phyloP scores from a whole-genome alignment of 2,797 vertebrate species.

The Oryzias dopingdopingensis region DNA sequence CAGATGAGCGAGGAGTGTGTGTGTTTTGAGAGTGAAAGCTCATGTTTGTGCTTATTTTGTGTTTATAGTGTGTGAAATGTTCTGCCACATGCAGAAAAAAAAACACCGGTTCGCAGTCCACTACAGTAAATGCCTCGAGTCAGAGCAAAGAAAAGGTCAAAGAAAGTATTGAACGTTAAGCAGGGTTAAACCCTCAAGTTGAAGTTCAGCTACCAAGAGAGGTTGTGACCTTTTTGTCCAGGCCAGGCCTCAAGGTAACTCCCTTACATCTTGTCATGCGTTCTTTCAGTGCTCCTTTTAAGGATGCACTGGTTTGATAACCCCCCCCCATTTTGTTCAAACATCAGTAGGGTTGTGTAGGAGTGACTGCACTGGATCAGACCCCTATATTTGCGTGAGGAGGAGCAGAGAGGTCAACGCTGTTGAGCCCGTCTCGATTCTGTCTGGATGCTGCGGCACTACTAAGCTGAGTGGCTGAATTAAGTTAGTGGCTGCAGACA shows the following conservation, averaged over 20 bases:
- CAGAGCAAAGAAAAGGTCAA: conserved; percentile 62
- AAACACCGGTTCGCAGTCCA: conserved; percentile 27
- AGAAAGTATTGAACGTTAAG: conserved; percentile 52
- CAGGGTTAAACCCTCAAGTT: conserved; percentile 64
- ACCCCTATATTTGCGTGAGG: conserved; percentile 15
- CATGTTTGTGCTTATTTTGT: conserved; percentile 21
- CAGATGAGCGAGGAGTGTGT: conserved; percentile 46
- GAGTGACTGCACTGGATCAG: conserved; percentile 42
- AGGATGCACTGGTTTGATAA: conserved; percentile 16
- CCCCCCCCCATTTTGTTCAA: conserved; percentile 30
- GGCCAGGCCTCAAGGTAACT: conserved; percentile 40
- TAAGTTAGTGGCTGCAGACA: conserved; percentile 78
- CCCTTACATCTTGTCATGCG: conserved; percentile 13
- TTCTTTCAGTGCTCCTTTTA: conserved; percentile 27
- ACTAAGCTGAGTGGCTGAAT: conserved; percentile 73
- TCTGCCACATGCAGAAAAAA: conserved; percentile 7
- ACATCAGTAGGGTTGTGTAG: conserved; percentile 32
- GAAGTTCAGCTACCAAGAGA: conserved; percentile 56
- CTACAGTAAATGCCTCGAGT: conserved; percentile 58
- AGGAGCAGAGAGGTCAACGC: conserved; percentile 46
- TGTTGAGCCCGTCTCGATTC: conserved; percentile 61
- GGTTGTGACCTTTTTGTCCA: conserved; percentile 61
- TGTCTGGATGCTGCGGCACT: conserved; percentile 66
- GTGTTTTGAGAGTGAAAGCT: conserved; percentile 17
- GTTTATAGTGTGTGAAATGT: conserved; percentile 15